These are phyloP conservation scores for Coboldia fuscipes DNA, from an alignment of 1,140 invertebrate genomes.

Conservation along the genomic window DNA sequence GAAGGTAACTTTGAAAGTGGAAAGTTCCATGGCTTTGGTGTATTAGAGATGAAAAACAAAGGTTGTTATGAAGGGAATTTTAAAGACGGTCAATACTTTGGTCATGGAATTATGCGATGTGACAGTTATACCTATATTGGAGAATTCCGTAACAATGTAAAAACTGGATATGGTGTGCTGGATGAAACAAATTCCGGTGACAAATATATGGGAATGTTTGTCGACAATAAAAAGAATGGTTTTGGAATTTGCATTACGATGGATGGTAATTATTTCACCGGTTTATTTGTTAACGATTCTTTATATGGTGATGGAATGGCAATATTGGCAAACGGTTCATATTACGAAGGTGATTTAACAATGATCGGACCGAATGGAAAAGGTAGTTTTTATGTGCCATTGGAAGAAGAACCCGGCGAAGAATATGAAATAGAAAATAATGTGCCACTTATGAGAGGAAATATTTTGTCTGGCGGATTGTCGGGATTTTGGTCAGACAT, in stretches of 20 bases:
- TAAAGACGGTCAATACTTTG: conserved; percentile 59
- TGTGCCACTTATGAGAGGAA: conserved; percentile 12
- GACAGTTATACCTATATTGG: conserved; percentile 71
- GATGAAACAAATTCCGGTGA: conserved; percentile 68
- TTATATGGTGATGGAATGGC: conserved; percentile 66
- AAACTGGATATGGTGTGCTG: conserved; percentile 68
- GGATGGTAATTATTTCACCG: conserved; percentile 79
- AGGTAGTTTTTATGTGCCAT: conserved; percentile 56
- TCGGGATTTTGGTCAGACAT: conserved; percentile 63
- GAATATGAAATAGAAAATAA: conserved; percentile 6
- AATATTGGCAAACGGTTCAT: conserved; percentile 69
- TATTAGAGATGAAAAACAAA: conserved; percentile 40
- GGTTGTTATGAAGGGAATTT: conserved; percentile 71
- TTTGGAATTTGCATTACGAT: conserved; percentile 65
- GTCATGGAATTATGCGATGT: conserved; percentile 61
- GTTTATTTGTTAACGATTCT: conserved; percentile 54
- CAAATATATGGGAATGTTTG: conserved; percentile 76
- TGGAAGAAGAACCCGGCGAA: conserved; percentile 23
- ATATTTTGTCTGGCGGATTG: conserved; percentile 29
- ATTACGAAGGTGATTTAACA: conserved; percentile 72
- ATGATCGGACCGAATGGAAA: conserved; percentile 37
- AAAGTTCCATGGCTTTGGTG: conserved; percentile 57
- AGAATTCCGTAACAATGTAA: conserved; percentile 54
- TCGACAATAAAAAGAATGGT: conserved; percentile 57
- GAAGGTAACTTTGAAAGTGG: conserved; percentile 73